These are phyloP conservation scores for Meiosimyza platycephala DNA, from an alignment of 2,888 invertebrate species.

Conservation along the genomic window DNA sequence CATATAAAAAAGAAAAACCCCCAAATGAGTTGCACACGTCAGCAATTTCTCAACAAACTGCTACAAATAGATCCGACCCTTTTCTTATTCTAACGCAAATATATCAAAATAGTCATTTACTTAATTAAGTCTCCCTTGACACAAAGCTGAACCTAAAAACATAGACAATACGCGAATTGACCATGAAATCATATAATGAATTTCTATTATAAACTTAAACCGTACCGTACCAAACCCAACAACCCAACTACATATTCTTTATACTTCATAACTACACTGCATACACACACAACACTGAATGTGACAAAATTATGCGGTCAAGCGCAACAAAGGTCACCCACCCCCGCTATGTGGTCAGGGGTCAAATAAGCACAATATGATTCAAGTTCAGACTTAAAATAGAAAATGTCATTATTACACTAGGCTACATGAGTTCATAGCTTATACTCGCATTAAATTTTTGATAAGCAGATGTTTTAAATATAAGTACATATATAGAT, in stretches of 20 bases:
- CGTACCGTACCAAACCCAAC: no score
- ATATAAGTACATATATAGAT: no score
- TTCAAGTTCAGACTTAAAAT: no score
- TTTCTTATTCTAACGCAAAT: background rate
- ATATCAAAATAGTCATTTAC: conserved; percentile 1
- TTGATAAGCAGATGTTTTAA: no score
- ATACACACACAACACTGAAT: background rate
- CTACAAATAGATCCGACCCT: background rate
- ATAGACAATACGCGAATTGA: background rate
- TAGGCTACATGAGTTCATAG: no score
- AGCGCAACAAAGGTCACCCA: background rate
- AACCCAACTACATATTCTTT: background rate
- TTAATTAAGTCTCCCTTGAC: conserved; percentile 13
- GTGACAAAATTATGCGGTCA: background rate
- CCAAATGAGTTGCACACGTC: background rate
- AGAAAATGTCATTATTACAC: no score
- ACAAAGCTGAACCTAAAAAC: background rate
- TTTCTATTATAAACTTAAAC: background rate
- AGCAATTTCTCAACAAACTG: background rate
- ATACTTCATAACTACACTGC: background rate
- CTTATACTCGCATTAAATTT: no score
- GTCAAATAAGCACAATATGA: no score
- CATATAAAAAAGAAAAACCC: no score
- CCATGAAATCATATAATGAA: conserved; percentile 15
- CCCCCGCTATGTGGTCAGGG: background rate